Evolutionary conservation across 2,888 invertebrate species (phyloP), one percentile per base, ranked within the genome.

Genomic region (Antitype chi): DNA sequence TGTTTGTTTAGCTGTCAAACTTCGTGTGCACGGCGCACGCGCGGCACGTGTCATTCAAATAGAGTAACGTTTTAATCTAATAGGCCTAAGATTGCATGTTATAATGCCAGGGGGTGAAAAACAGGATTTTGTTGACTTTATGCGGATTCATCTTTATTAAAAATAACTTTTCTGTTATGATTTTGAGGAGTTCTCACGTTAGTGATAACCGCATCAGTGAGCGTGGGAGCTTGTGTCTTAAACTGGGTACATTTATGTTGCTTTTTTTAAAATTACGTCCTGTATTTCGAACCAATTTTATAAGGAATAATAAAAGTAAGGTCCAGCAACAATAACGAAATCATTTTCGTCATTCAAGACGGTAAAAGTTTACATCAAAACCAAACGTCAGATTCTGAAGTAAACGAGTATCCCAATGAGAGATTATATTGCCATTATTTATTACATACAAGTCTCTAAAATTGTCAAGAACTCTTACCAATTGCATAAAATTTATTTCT

Each of bases 1-100:
- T 96, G 95, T 95, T 96, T 95, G 92, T 94, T 92, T 95, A 95
- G 95, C 94, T 95, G 95, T 95, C 95, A 94, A 92, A 93, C 89
- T 91, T 91, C 91, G 89, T 85, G 89, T 87, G 88, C 79, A 70
- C 80, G 90, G 85, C 94, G 93, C 94, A 91, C 90, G 95, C 93
- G 92, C 84, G 94, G 49, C 95, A 94, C 95, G 95, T 92, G 95
- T 71, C 92, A 43, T 76, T 87, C 91, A 85, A 89, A 91, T 81
- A 86, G 89, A 90, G 89, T 92, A 91, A 91, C 91, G 90, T 93
- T 94, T 92, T 94, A 93, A 95, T 95, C 93, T 94, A 93, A 94
- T 94, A 92, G 92, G 91, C 86, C 91, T 88, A 87, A 89, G 88
- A 89, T 88, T 88, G 86, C 88, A 87, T 76, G 86, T 76, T 90